Conservation (phyloP, 2,113 vertebrate species). For the Xenotilapia caudafasciata region DNA sequence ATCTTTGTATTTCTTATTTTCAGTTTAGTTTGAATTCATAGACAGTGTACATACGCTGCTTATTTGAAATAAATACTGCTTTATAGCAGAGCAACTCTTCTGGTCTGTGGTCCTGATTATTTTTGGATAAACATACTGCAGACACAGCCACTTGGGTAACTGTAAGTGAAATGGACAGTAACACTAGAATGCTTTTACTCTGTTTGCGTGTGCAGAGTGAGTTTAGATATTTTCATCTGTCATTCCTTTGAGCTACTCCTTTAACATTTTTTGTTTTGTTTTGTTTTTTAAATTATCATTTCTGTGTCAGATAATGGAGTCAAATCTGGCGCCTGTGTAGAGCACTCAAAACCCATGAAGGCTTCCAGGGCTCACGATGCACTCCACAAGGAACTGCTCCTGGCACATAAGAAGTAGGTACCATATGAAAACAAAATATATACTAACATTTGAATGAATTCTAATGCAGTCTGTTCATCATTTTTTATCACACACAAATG, state of each 20-base stretch:
- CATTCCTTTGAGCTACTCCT: accelerated
- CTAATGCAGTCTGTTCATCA: accelerated
- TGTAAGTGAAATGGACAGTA: neutral
- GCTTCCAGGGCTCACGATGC: conserved; percentile 63
- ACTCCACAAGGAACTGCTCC: conserved; percentile 69
- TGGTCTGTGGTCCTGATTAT: neutral
- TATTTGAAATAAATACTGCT: neutral
- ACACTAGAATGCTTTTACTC: accelerated
- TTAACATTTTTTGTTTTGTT: neutral
- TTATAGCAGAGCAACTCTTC: neutral
- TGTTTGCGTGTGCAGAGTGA: neutral
- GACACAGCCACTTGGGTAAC: neutral
- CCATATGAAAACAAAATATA: neutral
- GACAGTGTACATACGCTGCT: neutral
- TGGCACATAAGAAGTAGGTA: conserved; percentile 68
- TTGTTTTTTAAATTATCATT: neutral
- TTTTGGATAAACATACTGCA: neutral
- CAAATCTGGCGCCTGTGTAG: conserved; percentile 7
- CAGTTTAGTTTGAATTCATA: neutral
- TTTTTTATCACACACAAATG: neutral
- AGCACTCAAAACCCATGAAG: conserved; percentile 27
- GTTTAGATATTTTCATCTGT: neutral
- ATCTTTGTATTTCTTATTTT: neutral
- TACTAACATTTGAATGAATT: accelerated
- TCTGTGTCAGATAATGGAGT: conserved; percentile 35